Conservation (phyloP, 1,140 invertebrate genomes). For the Patella vulgata region DNA sequence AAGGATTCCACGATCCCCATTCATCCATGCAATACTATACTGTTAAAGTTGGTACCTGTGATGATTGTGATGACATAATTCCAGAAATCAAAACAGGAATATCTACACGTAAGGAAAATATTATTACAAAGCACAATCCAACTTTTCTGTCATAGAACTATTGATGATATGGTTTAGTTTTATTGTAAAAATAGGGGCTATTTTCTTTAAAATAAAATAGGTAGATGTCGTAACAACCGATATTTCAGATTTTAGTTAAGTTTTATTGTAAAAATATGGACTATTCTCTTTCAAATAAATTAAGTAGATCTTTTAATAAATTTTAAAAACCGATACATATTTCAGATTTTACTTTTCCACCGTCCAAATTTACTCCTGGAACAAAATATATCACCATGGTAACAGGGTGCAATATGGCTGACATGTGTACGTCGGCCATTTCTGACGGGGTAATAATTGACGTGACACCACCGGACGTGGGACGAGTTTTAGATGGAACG, state of each 20-base stretch:
- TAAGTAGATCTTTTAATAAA: no score
- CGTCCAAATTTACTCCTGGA: constrained; percentile 32
- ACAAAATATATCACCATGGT: constrained; percentile 42
- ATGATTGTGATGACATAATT: constrained; percentile 33
- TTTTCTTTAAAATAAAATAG: background rate
- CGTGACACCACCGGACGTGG: constrained; percentile 33
- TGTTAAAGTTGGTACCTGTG: constrained; percentile 36
- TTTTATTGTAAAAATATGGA: no score
- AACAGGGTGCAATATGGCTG: constrained; percentile 42
- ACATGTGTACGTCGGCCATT: constrained; percentile 29
- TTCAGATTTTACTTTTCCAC: constrained; percentile 26
- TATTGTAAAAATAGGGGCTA: no score
- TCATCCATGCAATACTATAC: constrained; percentile 22
- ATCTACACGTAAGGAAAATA: constrained; percentile 8
- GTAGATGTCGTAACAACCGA: background rate
- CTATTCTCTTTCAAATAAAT: no score
- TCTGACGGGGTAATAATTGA: constrained; percentile 49
- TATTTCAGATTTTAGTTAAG: no score
- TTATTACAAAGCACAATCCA: no score
- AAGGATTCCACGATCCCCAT: constrained; percentile 32
- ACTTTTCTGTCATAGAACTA: no score
- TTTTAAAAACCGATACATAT: background rate
- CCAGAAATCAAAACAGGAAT: constrained; percentile 24
- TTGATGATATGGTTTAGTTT: no score
- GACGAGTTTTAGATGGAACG: constrained; percentile 36